phyloP scores from a whole-genome alignment of 2,113 vertebrate species.

The Gobio gobio region DNA sequence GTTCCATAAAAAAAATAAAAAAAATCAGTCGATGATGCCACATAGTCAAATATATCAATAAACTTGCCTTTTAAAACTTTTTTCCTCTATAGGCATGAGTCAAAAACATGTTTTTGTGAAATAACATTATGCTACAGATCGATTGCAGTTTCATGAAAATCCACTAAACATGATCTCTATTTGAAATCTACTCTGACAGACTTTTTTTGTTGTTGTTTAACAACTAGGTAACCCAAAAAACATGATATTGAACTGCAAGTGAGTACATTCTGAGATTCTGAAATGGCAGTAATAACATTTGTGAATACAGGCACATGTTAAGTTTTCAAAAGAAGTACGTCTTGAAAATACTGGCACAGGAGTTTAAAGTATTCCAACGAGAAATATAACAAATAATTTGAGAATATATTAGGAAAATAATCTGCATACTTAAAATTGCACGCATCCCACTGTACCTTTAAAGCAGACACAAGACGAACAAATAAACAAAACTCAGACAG shows the following conservation, averaged over 20 bases:
- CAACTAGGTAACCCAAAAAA: constrained; percentile 10
- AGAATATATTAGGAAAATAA: constrained; percentile 60
- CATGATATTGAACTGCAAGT: neutral
- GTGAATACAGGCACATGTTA: constrained; percentile 32
- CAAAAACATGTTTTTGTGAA: neutral
- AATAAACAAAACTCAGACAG: constrained; percentile 59
- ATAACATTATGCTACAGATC: neutral
- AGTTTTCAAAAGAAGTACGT: constrained; percentile 56
- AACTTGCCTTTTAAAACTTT: neutral
- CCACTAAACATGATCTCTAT: neutral
- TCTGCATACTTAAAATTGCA: constrained; percentile 67
- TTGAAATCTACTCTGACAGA: neutral
- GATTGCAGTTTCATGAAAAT: neutral
- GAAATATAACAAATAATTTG: constrained; percentile 63
- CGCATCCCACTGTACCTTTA: constrained; percentile 64
- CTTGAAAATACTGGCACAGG: constrained; percentile 64
- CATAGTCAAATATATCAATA: neutral
- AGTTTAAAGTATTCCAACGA: constrained; percentile 67
- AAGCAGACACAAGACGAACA: constrained; percentile 59
- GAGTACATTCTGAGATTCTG: constrained; percentile 49
- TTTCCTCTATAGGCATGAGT: neutral
- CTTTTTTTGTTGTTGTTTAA: neutral
- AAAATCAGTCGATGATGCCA: neutral
- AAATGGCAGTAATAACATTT: constrained; percentile 63
- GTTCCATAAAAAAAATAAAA: neutral